A percentile compares a stretch with the other conserved stretches of the same genome.
These are phyloP conservation scores for Paraplagusia blochii DNA, from an alignment of 2,113 vertebrate species.

Conservation along the genomic window DNA sequence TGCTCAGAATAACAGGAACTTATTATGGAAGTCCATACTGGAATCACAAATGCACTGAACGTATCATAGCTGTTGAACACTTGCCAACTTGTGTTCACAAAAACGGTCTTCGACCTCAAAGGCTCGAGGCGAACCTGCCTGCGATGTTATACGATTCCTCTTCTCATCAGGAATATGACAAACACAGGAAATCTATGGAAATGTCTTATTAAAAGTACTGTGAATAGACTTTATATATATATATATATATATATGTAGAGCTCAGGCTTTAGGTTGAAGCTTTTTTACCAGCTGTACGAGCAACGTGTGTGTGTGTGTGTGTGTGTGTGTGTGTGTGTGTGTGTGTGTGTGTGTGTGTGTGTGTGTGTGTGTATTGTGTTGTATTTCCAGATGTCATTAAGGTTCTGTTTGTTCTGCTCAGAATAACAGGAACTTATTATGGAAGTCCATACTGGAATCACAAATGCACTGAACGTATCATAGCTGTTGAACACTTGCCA, in stretches of 20 bases:
- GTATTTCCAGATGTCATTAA: conserved; percentile 11
- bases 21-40: neutral
- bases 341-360: neutral
- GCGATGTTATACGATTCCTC: conserved; percentile 26
- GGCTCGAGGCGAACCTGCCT: conserved; percentile 26
- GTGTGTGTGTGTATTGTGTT: conserved; percentile 35
- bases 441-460: neutral
- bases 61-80: conserved; percentile 12
- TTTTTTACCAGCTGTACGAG: neutral
- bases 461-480: neutral
- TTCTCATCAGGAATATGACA: conserved; percentile 15
- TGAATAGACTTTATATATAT: conserved; percentile 36
- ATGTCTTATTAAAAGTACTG: conserved; percentile 21
- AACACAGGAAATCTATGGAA: conserved; percentile 57
- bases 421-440: no score
- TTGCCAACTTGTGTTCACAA: conserved; percentile 17
- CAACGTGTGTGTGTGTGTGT: neutral
- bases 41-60: neutral
- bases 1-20: no score
- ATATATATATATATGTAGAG: conserved; percentile 51
- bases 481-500: conserved; percentile 15
- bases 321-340: conserved; percentile 35
- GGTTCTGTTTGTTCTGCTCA: no score
- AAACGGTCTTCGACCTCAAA: conserved; percentile 23
- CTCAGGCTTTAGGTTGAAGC: conserved; percentile 43